Base-by-base conservation (phyloP, 2,113 vertebrate genomes). In the Peromyscus leucopus region DNA sequence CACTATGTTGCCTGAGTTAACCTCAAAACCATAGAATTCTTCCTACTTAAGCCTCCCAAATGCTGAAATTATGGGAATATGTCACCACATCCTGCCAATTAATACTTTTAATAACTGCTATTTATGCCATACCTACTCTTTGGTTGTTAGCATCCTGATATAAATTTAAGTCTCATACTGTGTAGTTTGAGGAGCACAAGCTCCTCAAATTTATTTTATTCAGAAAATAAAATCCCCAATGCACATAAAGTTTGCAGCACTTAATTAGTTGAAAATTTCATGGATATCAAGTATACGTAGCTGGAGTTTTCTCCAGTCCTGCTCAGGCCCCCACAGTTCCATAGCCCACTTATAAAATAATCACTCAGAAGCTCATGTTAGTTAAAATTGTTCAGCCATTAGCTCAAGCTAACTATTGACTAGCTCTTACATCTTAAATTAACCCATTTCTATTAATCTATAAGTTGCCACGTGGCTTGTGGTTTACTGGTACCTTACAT, bases 231-330 rank as follows among this genome's bases (percentile, higher is more conserved):
- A 11, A 85, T 19, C 82, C 39, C 22, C 39, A 67, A 61, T 63
- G 42, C 42, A 46, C 16, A 57, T 82, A 96, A 80, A 80, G 28
- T 21, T 94, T 61, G 65, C 46, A 83, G 51, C 5, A 67, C 24
- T 72, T 84, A 51, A 33, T 82, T 61, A 51, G 79, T 92, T 95
- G 28, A 10, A 59, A 96, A 93, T 26, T 67, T 65, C 61, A 33
- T 17, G 26, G 4, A 57, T 59, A 88, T 48, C 92, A 74, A 74
- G 84, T 36, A 93, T 89, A 74, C 22, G 51, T 51, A 51, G 10
- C 51, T 51, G 51, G 51, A 51, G 51, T 51, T 51, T 51, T 51
- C 51, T 51, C 51, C 51, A 11, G 51, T 51, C 51, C 10, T 51
- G 51, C 51, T 51, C 10, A 11, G 51, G 51, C 7, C 51, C 51